A percentile compares a stretch with the other conserved stretches of the same genome.
Conservation (phyloP, 1,140 invertebrate genomes). For the Euglossa dilemma region DNA sequence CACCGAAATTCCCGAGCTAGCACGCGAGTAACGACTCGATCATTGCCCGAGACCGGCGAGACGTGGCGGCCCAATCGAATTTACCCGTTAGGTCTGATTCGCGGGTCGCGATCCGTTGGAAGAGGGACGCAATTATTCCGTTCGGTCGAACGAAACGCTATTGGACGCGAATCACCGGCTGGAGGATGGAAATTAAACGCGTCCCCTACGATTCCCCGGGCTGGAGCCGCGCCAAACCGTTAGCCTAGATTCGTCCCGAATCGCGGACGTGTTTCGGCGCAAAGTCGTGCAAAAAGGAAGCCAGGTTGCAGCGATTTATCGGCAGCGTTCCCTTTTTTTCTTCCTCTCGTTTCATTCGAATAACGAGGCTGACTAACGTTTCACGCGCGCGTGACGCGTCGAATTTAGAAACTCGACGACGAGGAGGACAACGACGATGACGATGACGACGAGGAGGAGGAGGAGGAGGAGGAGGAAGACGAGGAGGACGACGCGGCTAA, state of each 20-base stretch:
- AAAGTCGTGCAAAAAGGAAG: neutral
- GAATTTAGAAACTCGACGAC: slow-evolving; percentile 21
- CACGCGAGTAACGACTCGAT: neutral
- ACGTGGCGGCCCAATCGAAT: slow-evolving; percentile 30
- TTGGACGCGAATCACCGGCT: too few relatives aligned
- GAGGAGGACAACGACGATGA: neutral
- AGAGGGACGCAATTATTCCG: slow-evolving; percentile 31
- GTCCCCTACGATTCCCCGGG: neutral
- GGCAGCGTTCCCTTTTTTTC: neutral
- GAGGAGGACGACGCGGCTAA: neutral
- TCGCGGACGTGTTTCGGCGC: neutral
- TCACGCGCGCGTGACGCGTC: neutral
- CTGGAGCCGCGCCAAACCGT: slow-evolving; percentile 14
- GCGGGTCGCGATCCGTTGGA: neutral
- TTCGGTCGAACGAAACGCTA: slow-evolving; percentile 18
- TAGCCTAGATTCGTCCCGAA: slow-evolving; percentile 10
- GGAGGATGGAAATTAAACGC: slow-evolving; percentile 44
- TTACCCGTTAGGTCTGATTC: neutral
- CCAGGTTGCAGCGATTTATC: neutral
- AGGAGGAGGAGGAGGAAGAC: too few relatives aligned
- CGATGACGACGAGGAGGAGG: neutral
- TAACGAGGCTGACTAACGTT: slow-evolving; percentile 7
- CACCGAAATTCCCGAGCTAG: too few relatives aligned
- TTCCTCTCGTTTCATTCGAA: neutral
- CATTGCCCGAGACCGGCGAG: neutral